These are phyloP conservation scores for Sinosuthora webbiana DNA, from an alignment of 2,113 vertebrate genomes.

Conservation along the genomic window DNA sequence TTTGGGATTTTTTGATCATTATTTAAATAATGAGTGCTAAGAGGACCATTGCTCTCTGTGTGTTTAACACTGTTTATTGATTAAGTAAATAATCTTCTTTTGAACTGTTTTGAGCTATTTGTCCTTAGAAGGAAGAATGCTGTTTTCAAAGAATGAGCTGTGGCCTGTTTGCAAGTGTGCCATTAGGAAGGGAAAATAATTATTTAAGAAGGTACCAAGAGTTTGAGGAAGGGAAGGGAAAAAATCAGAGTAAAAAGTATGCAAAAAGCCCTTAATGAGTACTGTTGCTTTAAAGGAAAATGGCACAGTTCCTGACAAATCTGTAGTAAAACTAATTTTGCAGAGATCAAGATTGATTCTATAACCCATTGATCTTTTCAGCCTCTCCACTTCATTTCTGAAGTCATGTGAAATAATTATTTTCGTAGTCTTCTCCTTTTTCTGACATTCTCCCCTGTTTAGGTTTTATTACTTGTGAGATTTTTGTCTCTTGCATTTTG, in stretches of 20 bases:
- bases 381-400: neutral
- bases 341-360: neutral
- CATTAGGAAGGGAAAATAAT: neutral
- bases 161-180: neutral
- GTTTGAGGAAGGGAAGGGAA: neutral
- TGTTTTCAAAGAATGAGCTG: neutral
- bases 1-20: neutral
- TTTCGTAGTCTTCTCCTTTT: neutral
- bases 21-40: neutral
- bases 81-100: neutral
- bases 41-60: neutral
- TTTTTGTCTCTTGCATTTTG: neutral
- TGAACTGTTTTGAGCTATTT: neutral
- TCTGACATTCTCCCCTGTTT: neutral
- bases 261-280: neutral
- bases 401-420: neutral
- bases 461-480: neutral
- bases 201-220: neutral
- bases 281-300: neutral
- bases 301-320: neutral
- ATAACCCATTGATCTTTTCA: neutral
- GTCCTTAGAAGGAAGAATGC: neutral
- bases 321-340: neutral
- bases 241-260: neutral
- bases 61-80: neutral